Conservation (phyloP, 2,888 invertebrate species). For the Mimachlamys varia region DNA sequence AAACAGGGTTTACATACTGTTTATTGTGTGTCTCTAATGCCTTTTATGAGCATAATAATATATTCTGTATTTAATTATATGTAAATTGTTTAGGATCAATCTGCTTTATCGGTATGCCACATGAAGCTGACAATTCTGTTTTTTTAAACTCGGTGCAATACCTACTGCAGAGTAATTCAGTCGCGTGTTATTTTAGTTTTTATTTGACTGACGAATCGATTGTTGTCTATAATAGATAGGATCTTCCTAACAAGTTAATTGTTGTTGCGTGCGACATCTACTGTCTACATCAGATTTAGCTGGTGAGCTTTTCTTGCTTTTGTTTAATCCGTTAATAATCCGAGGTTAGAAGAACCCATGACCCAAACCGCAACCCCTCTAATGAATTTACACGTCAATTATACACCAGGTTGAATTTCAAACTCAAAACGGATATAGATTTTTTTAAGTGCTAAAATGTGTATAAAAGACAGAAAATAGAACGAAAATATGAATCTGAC, state of each 20-base stretch:
- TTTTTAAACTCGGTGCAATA: neutral
- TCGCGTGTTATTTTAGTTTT: neutral
- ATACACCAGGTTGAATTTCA: neutral
- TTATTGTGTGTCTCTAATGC: neutral
- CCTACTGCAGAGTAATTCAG: neutral
- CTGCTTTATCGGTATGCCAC: neutral
- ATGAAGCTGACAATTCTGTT: neutral
- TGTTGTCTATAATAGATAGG: neutral
- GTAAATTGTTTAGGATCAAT: neutral
- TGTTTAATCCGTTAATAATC: neutral
- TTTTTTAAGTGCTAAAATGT: neutral
- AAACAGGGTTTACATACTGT: neutral
- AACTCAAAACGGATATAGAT: neutral
- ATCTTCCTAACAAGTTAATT: neutral
- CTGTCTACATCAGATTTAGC: slow-evolving; percentile 6
- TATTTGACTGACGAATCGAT: neutral
- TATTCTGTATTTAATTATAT: no score
- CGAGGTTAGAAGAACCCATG: neutral
- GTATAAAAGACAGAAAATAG: neutral
- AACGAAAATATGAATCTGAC: neutral
- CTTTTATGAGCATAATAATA: no score
- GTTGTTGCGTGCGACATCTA: neutral
- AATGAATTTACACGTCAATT: neutral
- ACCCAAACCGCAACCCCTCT: neutral
- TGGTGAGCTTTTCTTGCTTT: neutral